phyloP scores from a whole-genome alignment of 1,140 invertebrate genomes.

The Chymomyza costata region DNA sequence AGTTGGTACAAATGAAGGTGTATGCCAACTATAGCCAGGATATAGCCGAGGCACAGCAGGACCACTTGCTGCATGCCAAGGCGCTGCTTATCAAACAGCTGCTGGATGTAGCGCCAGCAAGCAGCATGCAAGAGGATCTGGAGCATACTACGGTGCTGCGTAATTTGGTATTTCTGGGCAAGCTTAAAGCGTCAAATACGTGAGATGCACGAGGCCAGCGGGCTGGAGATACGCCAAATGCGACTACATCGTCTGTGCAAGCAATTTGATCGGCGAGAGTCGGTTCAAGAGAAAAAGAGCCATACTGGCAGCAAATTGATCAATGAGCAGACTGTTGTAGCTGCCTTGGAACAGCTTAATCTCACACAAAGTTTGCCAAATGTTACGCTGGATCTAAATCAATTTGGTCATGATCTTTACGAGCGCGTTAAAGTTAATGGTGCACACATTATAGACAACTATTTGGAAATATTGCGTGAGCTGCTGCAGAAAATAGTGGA shows the following conservation, averaged over 20 bases:
- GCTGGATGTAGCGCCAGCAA: slow-evolving; percentile 29
- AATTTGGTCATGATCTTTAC: slow-evolving; percentile 53
- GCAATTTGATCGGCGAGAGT: slow-evolving; percentile 36
- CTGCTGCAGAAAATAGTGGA: slow-evolving; percentile 56
- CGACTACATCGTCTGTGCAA: slow-evolving; percentile 54
- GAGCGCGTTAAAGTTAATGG: slow-evolving; percentile 48
- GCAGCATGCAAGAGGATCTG: slow-evolving; percentile 18
- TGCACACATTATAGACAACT: slow-evolving; percentile 61
- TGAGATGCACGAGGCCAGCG: slow-evolving; percentile 39
- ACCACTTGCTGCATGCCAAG: slow-evolving; percentile 34
- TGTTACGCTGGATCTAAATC: slow-evolving; percentile 29
- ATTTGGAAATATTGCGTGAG: slow-evolving; percentile 48
- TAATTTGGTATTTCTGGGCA: slow-evolving; percentile 50
- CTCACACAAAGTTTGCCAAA: slow-evolving; percentile 15
- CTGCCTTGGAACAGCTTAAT: slow-evolving; percentile 45
- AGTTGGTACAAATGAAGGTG: slow-evolving; percentile 16
- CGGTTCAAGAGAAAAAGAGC: too few species aligned
- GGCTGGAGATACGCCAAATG: slow-evolving; percentile 56
- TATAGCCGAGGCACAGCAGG: slow-evolving; percentile 14
- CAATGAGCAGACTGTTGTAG: slow-evolving; percentile 38
- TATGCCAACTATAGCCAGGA: slow-evolving; percentile 34
- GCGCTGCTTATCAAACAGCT: slow-evolving; percentile 58
- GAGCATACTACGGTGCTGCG: slow-evolving; percentile 47
- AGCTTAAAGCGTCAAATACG: slow-evolving; percentile 34
- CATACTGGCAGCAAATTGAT: slow-evolving; percentile 18